Evolutionary conservation across 2,113 vertebrate genomes (phyloP).

Genomic region (Tachuris rubrigastra): DNA sequence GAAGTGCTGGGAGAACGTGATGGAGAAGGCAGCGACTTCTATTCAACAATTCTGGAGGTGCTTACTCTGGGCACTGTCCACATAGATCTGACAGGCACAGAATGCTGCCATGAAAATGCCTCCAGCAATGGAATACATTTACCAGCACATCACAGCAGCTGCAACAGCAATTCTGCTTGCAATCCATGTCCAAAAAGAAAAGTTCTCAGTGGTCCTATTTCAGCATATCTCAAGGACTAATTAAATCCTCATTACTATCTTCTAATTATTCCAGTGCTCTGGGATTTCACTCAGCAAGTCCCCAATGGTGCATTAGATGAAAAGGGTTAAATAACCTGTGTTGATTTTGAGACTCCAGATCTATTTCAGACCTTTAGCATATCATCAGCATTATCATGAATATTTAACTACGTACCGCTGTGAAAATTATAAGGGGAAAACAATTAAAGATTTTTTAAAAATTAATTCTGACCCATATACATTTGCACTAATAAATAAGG

Average conservation of each 20-base stretch:
- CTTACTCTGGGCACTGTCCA: conserved; percentile 28
- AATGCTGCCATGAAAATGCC: conserved; percentile 64
- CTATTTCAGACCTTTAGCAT: conserved; percentile 74
- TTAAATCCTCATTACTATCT: conserved; percentile 80
- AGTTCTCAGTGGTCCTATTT: conserved; percentile 73
- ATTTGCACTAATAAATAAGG: conserved; percentile 81
- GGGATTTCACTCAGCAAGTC: conserved; percentile 70
- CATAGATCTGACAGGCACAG: conserved; percentile 52
- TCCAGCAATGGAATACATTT: conserved; percentile 69
- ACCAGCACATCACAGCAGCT: conserved; percentile 58
- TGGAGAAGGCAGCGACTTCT: neutral
- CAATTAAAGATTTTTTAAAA: conserved; percentile 79
- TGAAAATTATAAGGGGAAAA: conserved; percentile 79
- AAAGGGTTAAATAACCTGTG: conserved; percentile 79
- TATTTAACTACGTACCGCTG: conserved; percentile 79
- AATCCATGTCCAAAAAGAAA: conserved; percentile 64
- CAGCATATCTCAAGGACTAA: conserved; percentile 78
- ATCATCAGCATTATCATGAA: conserved; percentile 76
- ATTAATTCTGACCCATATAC: conserved; percentile 82
- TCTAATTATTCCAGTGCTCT: conserved; percentile 77
- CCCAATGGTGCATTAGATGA: conserved; percentile 70
- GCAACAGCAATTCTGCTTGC: conserved; percentile 27
- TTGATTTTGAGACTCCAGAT: conserved; percentile 73
- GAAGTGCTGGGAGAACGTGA: neutral
- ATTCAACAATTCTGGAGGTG: conserved; percentile 29